These are phyloP conservation scores for Naja naja DNA, from an alignment of 2,113 vertebrate species.

Conservation along the genomic window DNA sequence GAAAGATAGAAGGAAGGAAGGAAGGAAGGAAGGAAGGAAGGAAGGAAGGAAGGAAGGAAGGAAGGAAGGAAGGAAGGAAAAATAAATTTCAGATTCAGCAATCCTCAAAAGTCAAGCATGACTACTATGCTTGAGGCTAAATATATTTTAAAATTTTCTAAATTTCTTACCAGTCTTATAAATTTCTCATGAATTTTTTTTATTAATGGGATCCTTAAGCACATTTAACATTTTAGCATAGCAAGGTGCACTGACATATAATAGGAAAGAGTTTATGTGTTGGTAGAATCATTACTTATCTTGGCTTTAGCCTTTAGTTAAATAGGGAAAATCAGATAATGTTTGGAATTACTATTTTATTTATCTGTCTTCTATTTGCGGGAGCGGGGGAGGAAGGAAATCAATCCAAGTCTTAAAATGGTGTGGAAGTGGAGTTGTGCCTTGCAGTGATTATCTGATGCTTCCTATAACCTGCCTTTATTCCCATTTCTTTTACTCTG, in stretches of 20 bases:
- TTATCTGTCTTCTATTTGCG: not conserved
- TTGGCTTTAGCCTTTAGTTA: not conserved
- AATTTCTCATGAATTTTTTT: not conserved
- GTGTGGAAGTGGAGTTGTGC: not conserved
- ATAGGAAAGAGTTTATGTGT: not conserved
- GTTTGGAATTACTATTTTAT: not conserved
- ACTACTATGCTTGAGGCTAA: not conserved
- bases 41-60: too few species aligned
- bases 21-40: too few species aligned
- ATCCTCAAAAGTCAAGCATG: not conserved
- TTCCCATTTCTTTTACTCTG: fast-evolving
- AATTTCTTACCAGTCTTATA: not conserved
- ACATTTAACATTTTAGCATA: not conserved
- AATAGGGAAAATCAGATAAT: not conserved
- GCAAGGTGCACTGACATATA: not conserved
- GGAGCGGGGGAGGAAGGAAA: not conserved
- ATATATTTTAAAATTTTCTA: not conserved
- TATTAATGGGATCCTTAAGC: not conserved
- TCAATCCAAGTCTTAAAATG: not conserved
- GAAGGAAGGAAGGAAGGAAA: too few species aligned
- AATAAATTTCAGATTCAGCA: not conserved
- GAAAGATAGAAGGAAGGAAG: too few species aligned
- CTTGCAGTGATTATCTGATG: not conserved
- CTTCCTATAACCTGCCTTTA: not conserved
- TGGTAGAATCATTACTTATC: not conserved